phyloP scores from a whole-genome alignment of 2,888 invertebrate species.

The Rugalucina vietnamica region DNA sequence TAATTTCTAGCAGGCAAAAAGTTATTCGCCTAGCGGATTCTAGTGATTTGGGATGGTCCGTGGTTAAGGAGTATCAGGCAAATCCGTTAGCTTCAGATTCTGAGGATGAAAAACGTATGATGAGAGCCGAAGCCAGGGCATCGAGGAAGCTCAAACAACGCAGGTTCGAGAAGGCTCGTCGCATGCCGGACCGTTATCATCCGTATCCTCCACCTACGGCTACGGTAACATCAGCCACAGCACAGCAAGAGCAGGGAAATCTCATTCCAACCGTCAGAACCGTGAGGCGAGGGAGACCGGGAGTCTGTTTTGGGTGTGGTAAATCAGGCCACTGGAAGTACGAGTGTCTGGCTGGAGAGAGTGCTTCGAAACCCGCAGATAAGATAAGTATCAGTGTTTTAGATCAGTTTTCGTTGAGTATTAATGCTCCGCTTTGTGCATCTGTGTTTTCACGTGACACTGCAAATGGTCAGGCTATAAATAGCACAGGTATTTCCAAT shows the following conservation, averaged over 20 bases:
- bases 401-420: too few species aligned
- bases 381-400: too few species aligned
- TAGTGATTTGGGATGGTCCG: conserved; percentile 25
- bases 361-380: too few species aligned
- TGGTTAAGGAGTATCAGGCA: conserved; percentile 12
- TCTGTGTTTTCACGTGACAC: too few species aligned
- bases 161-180: not conserved
- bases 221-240: not conserved
- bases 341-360: too few species aligned
- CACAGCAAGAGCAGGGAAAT: not conserved
- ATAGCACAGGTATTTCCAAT: too few species aligned
- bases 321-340: too few species aligned
- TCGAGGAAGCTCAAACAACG: not conserved
- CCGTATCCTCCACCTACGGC: not conserved
- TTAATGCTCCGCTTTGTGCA: too few species aligned
- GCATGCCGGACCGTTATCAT: not conserved
- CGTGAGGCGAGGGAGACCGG: not conserved
- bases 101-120: conserved; percentile 11
- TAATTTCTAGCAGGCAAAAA: conserved; percentile 26
- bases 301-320: not conserved
- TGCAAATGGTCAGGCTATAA: too few species aligned
- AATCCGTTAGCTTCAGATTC: conserved; percentile 22
- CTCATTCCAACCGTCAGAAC: not conserved
- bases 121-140: conserved; percentile 9
- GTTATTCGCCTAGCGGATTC: conserved; percentile 22